These are phyloP conservation scores for Harpalus rubripes DNA, from an alignment of 2,888 invertebrate species.

Conservation along the genomic window DNA sequence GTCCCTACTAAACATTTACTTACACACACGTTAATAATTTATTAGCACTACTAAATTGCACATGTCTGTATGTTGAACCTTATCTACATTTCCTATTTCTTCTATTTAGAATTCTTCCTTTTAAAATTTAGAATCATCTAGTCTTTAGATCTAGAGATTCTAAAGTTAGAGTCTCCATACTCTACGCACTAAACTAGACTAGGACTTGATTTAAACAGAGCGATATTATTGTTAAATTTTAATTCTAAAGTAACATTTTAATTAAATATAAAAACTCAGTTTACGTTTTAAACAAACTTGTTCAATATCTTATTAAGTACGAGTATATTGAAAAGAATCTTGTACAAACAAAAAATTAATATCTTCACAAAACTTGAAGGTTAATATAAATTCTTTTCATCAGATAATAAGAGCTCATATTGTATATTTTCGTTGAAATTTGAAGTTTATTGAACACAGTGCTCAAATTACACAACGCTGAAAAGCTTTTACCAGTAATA, in stretches of 20 bases:
- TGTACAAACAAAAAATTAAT: background rate
- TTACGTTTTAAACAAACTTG: background rate
- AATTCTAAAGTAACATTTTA: background rate
- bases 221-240: too few species aligned
- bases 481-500: conserved; percentile 25
- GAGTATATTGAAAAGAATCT: background rate
- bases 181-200: too few species aligned
- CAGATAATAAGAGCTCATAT: background rate
- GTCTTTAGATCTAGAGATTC: too few species aligned
- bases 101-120: too few species aligned
- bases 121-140: too few species aligned
- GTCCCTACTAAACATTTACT: too few species aligned
- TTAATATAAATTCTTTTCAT: conserved; percentile 5
- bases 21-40: too few species aligned
- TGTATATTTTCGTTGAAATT: conserved; percentile 1
- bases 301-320: background rate
- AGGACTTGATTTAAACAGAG: too few species aligned
- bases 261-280: background rate
- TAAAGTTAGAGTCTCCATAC: too few species aligned
- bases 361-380: background rate
- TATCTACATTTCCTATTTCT: too few species aligned
- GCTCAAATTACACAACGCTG: conserved; percentile 12
- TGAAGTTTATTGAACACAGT: conserved; percentile 19
- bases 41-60: too few species aligned
- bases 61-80: too few species aligned